Base-by-base conservation (phyloP, 2,113 vertebrate species). In the Rhinopomastus cyanomelas region DNA sequence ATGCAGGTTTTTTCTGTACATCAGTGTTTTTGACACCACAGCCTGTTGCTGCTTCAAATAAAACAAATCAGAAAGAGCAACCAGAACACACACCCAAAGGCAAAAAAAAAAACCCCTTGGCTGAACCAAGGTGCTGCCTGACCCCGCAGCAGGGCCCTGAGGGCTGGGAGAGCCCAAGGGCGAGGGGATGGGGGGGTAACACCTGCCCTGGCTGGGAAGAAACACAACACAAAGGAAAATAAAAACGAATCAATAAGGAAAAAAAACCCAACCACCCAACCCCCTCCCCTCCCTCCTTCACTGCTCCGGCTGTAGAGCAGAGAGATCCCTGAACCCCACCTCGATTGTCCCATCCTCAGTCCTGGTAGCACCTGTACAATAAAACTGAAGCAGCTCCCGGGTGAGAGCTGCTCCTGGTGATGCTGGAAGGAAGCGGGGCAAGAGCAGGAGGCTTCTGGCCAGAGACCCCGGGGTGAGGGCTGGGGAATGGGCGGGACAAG, bases 361-460 rank as follows among this genome's bases (percentile, higher is more conserved):
- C 97, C 98, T 97, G 96, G 97, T 99, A 99, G 98, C 99, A 99
- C 99, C 99, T 99, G 99, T 99, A 99, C 99, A 99, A 98, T 99
- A 99, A 98, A 99, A 99, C 98, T 99, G 99, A 98, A 99, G 99
- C 96, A 96, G 93, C 95, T 94, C 92, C 92, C 61, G 66, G 71
- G 69, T 2, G 32, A 32, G 55, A 81, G 59, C 66, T 16, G 87
- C 93, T 86, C 82, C 89, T 17, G 57, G n/a, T 13, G 49, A 64
- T 20, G 8, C 36, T 3, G n/a, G 62, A 29, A 53, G n/a, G 25
- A 26, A 6, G 18, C 7, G 4, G 34, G 65, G n/a, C n/a, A n/a
- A n/a, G n/a, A 68, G 55, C 37, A 72, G 62, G 46, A 61, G 71
- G 55, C 30, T 74, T 5, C 79, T 11, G 80, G 44, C 9, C 8